Percentiles rank a stretch among this genome's conserved stretches.
Evolutionary conservation across 2,113 vertebrate species (phyloP).

Genomic region (Oreocharis arfaki): DNA sequence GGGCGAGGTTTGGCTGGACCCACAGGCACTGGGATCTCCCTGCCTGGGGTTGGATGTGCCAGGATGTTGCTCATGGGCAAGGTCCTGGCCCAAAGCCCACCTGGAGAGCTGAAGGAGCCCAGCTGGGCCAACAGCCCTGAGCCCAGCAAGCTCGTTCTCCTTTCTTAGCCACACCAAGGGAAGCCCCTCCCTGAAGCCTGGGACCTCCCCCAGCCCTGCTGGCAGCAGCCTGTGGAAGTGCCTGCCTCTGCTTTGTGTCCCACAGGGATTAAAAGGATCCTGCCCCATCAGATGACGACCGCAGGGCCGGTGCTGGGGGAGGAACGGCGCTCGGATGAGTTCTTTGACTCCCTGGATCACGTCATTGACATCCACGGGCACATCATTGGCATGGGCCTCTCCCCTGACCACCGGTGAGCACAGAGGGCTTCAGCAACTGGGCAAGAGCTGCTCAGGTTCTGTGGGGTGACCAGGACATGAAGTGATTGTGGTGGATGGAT

Average conservation of each 20-base stretch:
- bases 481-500: background rate
- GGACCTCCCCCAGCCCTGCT: background rate
- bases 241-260: background rate
- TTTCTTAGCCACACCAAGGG: background rate
- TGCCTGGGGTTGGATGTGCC: background rate
- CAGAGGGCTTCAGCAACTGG: fast-evolving
- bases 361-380: slow-evolving; percentile 95
- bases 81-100: background rate
- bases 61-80: fast-evolving
- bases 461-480: background rate
- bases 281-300: slow-evolving; percentile 95
- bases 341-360: slow-evolving; percentile 94
- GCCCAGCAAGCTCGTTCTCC: background rate
- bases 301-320: slow-evolving; percentile 88
- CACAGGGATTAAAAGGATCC: slow-evolving; percentile 91
- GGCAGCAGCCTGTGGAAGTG: background rate
- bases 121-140: background rate
- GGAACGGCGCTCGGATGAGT: slow-evolving; percentile 86
- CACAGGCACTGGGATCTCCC: background rate
- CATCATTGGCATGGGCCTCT: slow-evolving; percentile 97
- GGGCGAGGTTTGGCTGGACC: fast-evolving
- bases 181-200: background rate
- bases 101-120: background rate
- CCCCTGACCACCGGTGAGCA: slow-evolving; percentile 90
- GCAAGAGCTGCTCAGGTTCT: background rate